Conservation (phyloP, 2,888 invertebrate species). For the Ophion obscuratus region DNA sequence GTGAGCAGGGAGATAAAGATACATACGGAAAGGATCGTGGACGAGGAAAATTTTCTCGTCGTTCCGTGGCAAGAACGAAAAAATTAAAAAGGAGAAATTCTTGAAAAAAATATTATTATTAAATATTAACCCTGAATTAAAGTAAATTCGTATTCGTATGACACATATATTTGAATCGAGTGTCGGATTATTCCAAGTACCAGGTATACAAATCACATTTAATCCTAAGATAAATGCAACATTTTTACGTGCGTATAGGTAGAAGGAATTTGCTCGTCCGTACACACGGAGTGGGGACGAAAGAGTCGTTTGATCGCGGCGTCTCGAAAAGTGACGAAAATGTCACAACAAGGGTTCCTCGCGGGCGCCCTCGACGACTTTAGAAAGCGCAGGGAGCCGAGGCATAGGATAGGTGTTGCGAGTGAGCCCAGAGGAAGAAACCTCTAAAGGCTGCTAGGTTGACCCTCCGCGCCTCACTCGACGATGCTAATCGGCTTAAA, state of each 20-base stretch:
- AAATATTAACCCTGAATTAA: no score
- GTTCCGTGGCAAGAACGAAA: no score
- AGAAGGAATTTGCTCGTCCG: neutral
- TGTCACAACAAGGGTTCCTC: constrained; percentile 43
- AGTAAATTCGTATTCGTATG: no score
- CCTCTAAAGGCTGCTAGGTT: constrained; percentile 77
- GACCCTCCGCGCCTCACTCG: constrained; percentile 70
- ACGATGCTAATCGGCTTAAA: constrained; percentile 81
- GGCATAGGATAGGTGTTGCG: neutral
- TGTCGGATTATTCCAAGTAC: no score
- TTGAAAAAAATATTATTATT: no score
- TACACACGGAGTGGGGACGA: neutral
- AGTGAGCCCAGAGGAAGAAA: constrained; percentile 71
- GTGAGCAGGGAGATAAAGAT: constrained; percentile 46
- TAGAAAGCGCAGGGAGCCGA: constrained; percentile 9
- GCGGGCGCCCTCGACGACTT: constrained; percentile 36
- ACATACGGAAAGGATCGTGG: constrained; percentile 21
- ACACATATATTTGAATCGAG: no score
- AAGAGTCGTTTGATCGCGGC: constrained; percentile 45
- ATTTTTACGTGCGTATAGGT: neutral
- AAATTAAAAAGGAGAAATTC: no score
- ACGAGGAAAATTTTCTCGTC: constrained; percentile 23
- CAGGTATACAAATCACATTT: neutral
- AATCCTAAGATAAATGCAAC: neutral
- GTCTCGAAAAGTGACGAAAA: constrained; percentile 54